A percentile compares a stretch with the other conserved stretches of the same genome.
Evolutionary conservation across 2,113 vertebrate genomes (phyloP).

Genomic region (Neogobius melanostomus): DNA sequence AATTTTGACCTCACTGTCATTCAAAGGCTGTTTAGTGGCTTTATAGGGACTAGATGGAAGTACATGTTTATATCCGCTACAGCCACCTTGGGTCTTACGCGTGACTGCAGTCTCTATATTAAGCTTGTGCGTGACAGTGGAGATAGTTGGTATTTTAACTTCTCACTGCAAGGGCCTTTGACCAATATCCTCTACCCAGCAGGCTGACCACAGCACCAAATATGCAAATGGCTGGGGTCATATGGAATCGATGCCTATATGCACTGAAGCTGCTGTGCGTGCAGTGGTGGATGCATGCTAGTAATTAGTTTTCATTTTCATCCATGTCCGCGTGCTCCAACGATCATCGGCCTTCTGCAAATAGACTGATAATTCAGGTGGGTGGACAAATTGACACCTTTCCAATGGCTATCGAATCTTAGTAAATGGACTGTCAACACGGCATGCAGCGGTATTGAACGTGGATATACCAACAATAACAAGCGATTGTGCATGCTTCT

Average conservation of each 20-base stretch:
- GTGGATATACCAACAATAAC: constrained; percentile 26
- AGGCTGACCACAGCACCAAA: not conserved
- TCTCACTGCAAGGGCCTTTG: not conserved
- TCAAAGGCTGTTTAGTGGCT: too few species aligned
- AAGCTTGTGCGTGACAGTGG: too few species aligned
- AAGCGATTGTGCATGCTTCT: not conserved
- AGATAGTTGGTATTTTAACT: too few species aligned
- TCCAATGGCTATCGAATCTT: constrained; percentile 56
- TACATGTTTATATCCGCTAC: too few species aligned
- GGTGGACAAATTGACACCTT: constrained; percentile 21
- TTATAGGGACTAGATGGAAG: too few species aligned
- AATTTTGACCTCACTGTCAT: too few species aligned
- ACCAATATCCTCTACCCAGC: not conserved
- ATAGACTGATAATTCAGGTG: constrained; percentile 33
- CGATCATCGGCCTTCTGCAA: constrained; percentile 16
- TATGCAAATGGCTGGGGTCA: not conserved
- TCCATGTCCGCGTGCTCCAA: not conserved
- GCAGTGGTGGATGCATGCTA: constrained; percentile 2
- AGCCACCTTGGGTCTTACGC: too few species aligned
- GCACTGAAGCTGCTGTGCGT: not conserved
- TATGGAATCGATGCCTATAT: not conserved
- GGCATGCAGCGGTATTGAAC: constrained; percentile 35
- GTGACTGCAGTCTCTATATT: too few species aligned
- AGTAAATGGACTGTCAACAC: constrained; percentile 61
- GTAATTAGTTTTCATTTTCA: constrained; percentile 7